Percentiles rank a stretch among this genome's conserved stretches.
These are phyloP conservation scores for Hypomesus transpacificus DNA, from an alignment of 2,113 vertebrate genomes.

Conservation along the genomic window DNA sequence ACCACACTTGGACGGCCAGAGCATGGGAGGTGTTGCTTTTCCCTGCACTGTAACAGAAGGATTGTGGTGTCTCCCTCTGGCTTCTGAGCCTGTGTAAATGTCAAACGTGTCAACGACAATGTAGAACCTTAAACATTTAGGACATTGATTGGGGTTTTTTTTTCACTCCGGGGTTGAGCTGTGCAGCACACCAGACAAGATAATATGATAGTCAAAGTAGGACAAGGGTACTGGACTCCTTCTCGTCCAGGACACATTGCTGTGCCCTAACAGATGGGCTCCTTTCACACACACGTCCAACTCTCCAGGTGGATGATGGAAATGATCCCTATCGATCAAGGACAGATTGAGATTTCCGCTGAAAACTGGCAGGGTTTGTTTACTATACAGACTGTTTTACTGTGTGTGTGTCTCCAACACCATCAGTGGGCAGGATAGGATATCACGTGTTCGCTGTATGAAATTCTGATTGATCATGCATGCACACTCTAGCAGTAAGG, in stretches of 20 bases:
- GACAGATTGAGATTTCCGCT: slow-evolving; percentile 39
- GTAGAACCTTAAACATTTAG: background rate
- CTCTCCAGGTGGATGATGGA: slow-evolving; percentile 33
- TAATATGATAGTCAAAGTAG: slow-evolving; percentile 28
- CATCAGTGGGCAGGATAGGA: slow-evolving; percentile 17
- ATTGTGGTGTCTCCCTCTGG: slow-evolving; percentile 8
- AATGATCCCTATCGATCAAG: slow-evolving; percentile 37
- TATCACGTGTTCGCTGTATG: slow-evolving; percentile 25
- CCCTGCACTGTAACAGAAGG: slow-evolving; percentile 11
- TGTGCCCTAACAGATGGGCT: slow-evolving; percentile 7
- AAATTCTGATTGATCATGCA: slow-evolving; percentile 15
- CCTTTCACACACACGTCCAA: slow-evolving; percentile 14
- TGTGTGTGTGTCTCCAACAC: slow-evolving; percentile 2
- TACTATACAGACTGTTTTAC: slow-evolving; percentile 5
- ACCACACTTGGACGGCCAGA: slow-evolving; percentile 48
- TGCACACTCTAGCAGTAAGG: background rate
- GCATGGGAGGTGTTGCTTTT: slow-evolving; percentile 42
- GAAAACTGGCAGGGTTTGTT: slow-evolving; percentile 32
- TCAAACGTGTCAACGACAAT: background rate
- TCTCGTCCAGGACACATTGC: slow-evolving; percentile 6
- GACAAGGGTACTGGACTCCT: slow-evolving; percentile 33
- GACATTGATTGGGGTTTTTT: background rate
- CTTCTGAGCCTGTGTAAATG: slow-evolving; percentile 1
- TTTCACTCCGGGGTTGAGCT: background rate
- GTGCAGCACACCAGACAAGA: no score